These are phyloP conservation scores for Hydractinia symbiolongicarpus DNA, from an alignment of 30 jellyfish, hydroid and myxozoan genomes.

Conservation along the genomic window DNA sequence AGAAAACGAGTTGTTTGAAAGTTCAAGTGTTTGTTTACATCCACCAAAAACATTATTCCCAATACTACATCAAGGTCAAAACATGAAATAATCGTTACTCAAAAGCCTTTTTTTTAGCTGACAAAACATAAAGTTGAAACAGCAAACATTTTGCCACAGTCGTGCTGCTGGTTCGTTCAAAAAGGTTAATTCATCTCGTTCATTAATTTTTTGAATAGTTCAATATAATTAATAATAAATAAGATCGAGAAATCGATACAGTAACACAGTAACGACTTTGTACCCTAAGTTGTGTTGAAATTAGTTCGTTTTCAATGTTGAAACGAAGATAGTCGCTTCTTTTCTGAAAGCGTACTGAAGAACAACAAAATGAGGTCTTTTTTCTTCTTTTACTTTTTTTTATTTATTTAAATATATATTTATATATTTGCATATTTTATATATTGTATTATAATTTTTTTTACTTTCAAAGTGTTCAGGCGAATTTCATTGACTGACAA, in stretches of 20 bases:
- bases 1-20: too few species aligned
- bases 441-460: neutral
- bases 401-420: neutral
- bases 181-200: neutral
- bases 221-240: neutral
- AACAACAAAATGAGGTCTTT: neutral
- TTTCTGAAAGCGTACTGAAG: neutral
- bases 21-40: too few species aligned
- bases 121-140: too few species aligned
- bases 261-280: conserved; percentile 11
- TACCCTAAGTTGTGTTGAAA: neutral
- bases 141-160: too few species aligned
- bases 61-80: too few species aligned
- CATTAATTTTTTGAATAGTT: neutral
- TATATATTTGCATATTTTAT: neutral
- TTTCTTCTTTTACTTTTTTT: neutral
- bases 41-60: too few species aligned
- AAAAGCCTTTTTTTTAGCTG: too few species aligned
- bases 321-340: neutral
- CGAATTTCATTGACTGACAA: neutral
- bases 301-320: neutral
- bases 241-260: neutral
- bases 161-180: too few species aligned
- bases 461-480: neutral
- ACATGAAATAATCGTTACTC: too few species aligned